These are phyloP conservation scores for Coptodon rendalli DNA, from an alignment of 2,113 vertebrate genomes.

Conservation along the genomic window DNA sequence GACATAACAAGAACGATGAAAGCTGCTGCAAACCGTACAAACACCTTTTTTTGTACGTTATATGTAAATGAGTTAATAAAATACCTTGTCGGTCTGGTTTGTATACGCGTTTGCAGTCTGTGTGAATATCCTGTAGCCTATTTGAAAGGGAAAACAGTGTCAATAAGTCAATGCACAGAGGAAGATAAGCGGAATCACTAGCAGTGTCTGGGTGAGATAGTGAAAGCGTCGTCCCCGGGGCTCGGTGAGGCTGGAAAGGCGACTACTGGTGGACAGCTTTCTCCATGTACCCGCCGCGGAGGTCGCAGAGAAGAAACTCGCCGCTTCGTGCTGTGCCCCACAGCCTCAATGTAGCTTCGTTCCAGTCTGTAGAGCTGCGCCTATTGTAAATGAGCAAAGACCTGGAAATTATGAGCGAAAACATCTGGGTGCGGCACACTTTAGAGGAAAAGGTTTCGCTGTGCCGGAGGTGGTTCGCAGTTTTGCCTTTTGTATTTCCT, in stretches of 20 bases:
- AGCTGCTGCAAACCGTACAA: neutral
- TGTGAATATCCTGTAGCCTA: neutral
- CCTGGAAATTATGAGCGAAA: constrained; percentile 37
- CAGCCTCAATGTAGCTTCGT: constrained; percentile 15
- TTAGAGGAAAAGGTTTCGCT: constrained; percentile 23
- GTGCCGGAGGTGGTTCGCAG: constrained; percentile 45
- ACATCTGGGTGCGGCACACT: constrained; percentile 56
- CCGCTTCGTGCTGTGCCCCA: neutral
- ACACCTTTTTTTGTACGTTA: neutral
- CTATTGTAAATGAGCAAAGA: neutral
- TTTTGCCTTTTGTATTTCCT: constrained; percentile 69
- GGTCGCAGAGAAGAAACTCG: constrained; percentile 22
- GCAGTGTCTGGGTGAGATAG: neutral
- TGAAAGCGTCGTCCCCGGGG: constrained; percentile 12
- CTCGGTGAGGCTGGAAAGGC: neutral
- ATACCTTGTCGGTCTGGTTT: neutral
- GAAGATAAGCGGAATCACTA: neutral
- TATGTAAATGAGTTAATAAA: neutral
- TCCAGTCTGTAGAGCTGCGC: neutral
- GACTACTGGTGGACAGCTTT: constrained; percentile 32
- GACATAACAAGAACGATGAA: neutral
- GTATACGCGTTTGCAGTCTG: neutral
- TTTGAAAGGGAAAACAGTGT: neutral
- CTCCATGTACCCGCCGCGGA: constrained; percentile 4
- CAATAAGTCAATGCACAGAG: neutral